Conservation (phyloP, 1,140 invertebrate genomes). For the Pseudomyrmex flavicornis region DNA sequence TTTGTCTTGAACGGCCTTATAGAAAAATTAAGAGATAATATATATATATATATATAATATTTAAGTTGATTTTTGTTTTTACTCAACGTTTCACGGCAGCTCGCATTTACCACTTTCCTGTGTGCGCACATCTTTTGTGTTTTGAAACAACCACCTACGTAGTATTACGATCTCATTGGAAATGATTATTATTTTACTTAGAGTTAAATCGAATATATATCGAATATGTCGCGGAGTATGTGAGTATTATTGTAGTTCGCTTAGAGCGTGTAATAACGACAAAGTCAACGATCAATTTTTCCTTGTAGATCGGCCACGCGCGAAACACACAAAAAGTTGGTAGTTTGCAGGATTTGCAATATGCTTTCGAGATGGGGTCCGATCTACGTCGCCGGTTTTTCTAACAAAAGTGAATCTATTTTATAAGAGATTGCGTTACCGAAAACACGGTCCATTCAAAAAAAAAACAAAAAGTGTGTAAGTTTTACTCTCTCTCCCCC, state of each 20-base stretch:
- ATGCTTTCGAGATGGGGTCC: background rate
- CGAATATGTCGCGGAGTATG: slow-evolving; percentile 54
- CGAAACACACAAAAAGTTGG: background rate
- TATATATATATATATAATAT: too few species aligned
- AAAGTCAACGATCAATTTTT: slow-evolving; percentile 38
- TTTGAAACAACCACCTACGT: slow-evolving; percentile 66
- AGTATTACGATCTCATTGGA: slow-evolving; percentile 80
- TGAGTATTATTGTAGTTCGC: slow-evolving; percentile 69
- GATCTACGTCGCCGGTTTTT: slow-evolving; percentile 30
- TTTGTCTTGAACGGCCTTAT: slow-evolving; percentile 64
- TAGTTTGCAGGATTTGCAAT: background rate
- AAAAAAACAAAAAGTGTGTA: background rate
- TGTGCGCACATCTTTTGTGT: slow-evolving; percentile 52
- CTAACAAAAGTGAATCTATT: slow-evolving; percentile 16
- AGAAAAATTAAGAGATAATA: too few species aligned
- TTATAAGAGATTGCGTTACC: slow-evolving; percentile 56
- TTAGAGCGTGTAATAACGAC: slow-evolving; percentile 31
- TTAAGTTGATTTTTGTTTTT: slow-evolving; percentile 36
- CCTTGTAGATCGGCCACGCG: slow-evolving; percentile 10
- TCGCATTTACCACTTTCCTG: slow-evolving; percentile 49
- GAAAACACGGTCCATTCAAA: background rate
- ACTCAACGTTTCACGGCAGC: slow-evolving; percentile 65
- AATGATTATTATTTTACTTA: slow-evolving; percentile 70
- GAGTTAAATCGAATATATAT: slow-evolving; percentile 66
- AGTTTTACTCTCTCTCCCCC: slow-evolving; percentile 9